Percentiles rank a stretch among this genome's conserved stretches.
These are phyloP conservation scores for Bicyclus anynana DNA, from an alignment of 1,140 invertebrate genomes.

Conservation along the genomic window DNA sequence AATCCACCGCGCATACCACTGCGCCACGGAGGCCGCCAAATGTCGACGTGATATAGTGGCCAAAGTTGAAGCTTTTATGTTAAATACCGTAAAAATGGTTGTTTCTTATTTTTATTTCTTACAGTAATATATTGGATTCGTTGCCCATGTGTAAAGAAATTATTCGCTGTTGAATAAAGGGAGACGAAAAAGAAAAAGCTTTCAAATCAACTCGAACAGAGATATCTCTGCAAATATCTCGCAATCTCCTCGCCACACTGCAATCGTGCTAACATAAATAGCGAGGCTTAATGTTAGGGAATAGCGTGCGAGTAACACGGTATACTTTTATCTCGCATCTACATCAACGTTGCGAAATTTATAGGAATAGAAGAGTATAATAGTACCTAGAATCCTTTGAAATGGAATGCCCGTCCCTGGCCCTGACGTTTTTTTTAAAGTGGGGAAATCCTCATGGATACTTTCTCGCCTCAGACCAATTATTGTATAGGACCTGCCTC, in stretches of 20 bases:
- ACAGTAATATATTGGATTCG: not conserved
- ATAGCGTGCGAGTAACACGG: not conserved
- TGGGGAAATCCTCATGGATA: too few relatives aligned
- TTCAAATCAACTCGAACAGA: constrained; percentile 5
- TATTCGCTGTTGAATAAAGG: not conserved
- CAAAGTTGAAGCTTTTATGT: too few relatives aligned
- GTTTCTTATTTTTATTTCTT: not conserved
- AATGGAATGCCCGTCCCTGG: too few relatives aligned
- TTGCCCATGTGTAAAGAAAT: not conserved
- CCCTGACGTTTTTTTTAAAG: too few relatives aligned
- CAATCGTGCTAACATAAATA: constrained; percentile 8
- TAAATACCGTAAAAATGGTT: too few relatives aligned
- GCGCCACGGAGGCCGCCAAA: too few relatives aligned
- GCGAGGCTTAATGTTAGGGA: constrained; percentile 3
- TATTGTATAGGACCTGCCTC: too few relatives aligned
- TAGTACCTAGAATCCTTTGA: not conserved
- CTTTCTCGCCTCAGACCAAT: too few relatives aligned
- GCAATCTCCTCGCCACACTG: not conserved
- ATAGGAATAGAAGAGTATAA: not conserved
- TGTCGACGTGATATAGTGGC: too few relatives aligned
- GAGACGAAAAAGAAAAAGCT: constrained; percentile 8
- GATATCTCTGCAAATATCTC: not conserved
- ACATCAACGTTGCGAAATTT: not conserved
- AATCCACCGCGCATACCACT: too few relatives aligned
- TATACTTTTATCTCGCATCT: constrained; percentile 13